Percentiles rank a stretch among this genome's conserved stretches.
These are phyloP conservation scores for Enteromius fasciolatus DNA, from an alignment of 2,797 vertebrate species.

Conservation along the genomic window DNA sequence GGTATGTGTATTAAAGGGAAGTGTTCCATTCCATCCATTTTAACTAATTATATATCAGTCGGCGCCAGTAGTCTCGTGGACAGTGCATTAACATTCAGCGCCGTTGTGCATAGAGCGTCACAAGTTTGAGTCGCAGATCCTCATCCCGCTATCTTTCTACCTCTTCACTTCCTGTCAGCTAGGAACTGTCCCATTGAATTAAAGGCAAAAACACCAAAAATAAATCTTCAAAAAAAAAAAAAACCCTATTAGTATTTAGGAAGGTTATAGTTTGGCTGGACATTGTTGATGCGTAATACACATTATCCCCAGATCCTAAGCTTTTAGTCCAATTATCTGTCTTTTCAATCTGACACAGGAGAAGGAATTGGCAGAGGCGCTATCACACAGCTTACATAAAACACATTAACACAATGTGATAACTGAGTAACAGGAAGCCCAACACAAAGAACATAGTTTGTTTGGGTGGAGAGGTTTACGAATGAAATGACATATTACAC, in stretches of 20 bases:
- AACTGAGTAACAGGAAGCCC: not conserved
- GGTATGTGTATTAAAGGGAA: constrained; percentile 71
- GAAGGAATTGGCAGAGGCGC: constrained; percentile 13
- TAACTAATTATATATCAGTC: not conserved
- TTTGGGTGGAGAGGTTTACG: not conserved
- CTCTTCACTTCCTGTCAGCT: too few relatives aligned
- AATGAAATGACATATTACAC: not conserved
- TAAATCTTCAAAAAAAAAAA: too few relatives aligned
- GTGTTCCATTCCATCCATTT: not conserved
- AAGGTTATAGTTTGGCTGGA: constrained; percentile 1
- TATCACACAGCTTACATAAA: constrained; percentile 32
- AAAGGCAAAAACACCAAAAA: too few relatives aligned
- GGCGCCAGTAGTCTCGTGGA: too few relatives aligned
- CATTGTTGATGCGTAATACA: not conserved
- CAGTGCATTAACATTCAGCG: too few relatives aligned
- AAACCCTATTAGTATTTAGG: not conserved
- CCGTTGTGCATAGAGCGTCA: too few relatives aligned
- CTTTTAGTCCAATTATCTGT: constrained; percentile 56
- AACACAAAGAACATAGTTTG: not conserved
- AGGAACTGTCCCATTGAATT: too few relatives aligned
- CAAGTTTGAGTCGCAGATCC: too few relatives aligned
- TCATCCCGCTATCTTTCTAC: too few relatives aligned
- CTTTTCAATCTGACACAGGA: constrained; percentile 12
- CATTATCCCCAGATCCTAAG: constrained; percentile 44
- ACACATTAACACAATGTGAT: not conserved